Evolutionary conservation across 1,140 invertebrate genomes (phyloP), one percentile per base, ranked within the genome.

Genomic region (Alviniconcha marisindica): DNA sequence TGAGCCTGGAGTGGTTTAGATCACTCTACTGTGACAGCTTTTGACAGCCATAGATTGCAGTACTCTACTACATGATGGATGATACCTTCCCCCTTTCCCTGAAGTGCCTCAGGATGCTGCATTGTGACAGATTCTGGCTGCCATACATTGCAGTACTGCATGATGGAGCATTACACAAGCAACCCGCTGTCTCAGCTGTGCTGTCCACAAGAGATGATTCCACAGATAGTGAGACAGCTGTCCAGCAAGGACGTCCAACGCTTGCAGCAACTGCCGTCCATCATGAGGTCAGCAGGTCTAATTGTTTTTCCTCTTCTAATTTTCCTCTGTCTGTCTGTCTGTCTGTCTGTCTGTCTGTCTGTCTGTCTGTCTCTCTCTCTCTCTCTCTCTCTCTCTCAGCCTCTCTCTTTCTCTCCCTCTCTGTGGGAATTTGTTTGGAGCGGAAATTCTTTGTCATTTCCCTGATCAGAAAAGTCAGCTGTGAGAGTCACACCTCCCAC

Each of bases 101-200:
- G 54, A 56, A 1, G 18, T 56, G 54, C 54, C 18, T 56, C n/a
- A n/a, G n/a, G n/a, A n/a, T 28, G 33, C 1, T 14, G 33, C 33
- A 36, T 73, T 73, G n/a, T 73, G 33, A 40, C n/a, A 84, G n/a
- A 12, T 76, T 31, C 51, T 66, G 60, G 80, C 28, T 83, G 28
- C 82, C 56, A 63, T 21, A 73, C 33, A 71, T 85, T 85, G 28
- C 85, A 92, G 90, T 90, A 89, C 84, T 86, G 87, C 42, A 87
- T 92, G 87, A 42, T 90, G 82, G 90, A 92, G 56, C 91, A 92
- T 81, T 92, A 87, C 81, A 84, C 83, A 24, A 87, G 56, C 2
- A 88, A 87, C 71, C 84, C 90, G n/a, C 63, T 90, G 24, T 89
- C 90, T 81, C 85, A 87, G 48, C 77, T 92, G 10, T 91, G 90